A percentile compares a stretch with the other conserved stretches of the same genome.
Conservation (phyloP, 2,888 invertebrate species). For the Tribolium freemani region DNA sequence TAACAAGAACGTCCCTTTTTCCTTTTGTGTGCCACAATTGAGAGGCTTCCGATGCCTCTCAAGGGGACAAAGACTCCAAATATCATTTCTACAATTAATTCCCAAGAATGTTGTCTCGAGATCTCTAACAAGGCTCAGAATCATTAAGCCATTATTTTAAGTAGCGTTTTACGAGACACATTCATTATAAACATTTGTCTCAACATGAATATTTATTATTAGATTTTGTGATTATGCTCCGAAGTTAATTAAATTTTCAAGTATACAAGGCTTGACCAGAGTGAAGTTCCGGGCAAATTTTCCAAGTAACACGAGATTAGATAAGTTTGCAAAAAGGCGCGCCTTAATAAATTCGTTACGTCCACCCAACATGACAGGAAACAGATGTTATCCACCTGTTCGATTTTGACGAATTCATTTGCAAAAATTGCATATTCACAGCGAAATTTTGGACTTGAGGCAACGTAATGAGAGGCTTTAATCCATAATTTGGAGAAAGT, state of each 20-base stretch:
- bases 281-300: background rate
- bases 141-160: conserved; percentile 27
- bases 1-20: conserved; percentile 8
- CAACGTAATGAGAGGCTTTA: background rate
- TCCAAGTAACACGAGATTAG: background rate
- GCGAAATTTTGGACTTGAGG: background rate
- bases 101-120: conserved; percentile 20
- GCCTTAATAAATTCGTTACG: background rate
- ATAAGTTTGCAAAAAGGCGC: background rate
- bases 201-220: conserved; percentile 12
- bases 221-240: background rate
- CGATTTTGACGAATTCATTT: too few species aligned
- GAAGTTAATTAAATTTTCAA: too few species aligned
- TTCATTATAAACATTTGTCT: conserved; percentile 8
- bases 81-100: conserved; percentile 21
- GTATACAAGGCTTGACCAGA: too few species aligned
- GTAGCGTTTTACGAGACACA: conserved; percentile 12
- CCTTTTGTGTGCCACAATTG: conserved; percentile 6
- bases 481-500: background rate
- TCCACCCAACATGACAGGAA: background rate
- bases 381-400: background rate
- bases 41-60: background rate
- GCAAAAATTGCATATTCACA: too few species aligned
- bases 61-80: conserved; percentile 6
- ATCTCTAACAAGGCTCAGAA: conserved; percentile 12